Evolutionary conservation across 2,797 vertebrate species (phyloP).

Genomic region (Petrocephalus schoutedeni): DNA sequence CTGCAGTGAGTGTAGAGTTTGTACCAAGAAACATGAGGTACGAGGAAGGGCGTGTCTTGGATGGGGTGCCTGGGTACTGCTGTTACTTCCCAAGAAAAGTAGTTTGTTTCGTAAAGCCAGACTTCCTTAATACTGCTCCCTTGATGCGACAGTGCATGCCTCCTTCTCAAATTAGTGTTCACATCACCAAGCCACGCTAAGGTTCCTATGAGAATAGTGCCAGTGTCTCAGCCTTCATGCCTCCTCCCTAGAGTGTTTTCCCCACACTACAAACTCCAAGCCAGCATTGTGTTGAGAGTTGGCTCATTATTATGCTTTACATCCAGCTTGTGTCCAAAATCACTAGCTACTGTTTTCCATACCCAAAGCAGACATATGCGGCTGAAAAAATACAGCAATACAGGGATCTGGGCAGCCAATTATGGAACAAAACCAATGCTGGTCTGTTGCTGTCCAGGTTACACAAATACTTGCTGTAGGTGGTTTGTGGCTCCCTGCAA

Average conservation of each 20-base stretch:
- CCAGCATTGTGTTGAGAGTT: background rate
- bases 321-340: background rate
- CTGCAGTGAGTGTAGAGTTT: background rate
- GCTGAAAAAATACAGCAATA: constrained; percentile 2
- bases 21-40: background rate
- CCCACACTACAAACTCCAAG: background rate
- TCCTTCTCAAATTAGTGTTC: background rate
- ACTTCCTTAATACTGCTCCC: background rate
- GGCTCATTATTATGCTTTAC: background rate
- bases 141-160: background rate
- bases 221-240: background rate
- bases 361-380: background rate
- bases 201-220: background rate
- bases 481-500: background rate
- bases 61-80: background rate
- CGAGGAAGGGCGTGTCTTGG: background rate
- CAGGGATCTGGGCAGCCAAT: background rate
- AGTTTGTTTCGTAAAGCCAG: background rate
- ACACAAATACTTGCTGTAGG: background rate
- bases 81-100: background rate
- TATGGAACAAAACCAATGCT: background rate
- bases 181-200: background rate
- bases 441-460: background rate
- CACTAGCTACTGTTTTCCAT: background rate
- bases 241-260: background rate